Percentiles rank a stretch among this genome's conserved stretches.
These are phyloP conservation scores for Mythimna lalbum DNA, from an alignment of 2,888 invertebrate species.

Conservation along the genomic window DNA sequence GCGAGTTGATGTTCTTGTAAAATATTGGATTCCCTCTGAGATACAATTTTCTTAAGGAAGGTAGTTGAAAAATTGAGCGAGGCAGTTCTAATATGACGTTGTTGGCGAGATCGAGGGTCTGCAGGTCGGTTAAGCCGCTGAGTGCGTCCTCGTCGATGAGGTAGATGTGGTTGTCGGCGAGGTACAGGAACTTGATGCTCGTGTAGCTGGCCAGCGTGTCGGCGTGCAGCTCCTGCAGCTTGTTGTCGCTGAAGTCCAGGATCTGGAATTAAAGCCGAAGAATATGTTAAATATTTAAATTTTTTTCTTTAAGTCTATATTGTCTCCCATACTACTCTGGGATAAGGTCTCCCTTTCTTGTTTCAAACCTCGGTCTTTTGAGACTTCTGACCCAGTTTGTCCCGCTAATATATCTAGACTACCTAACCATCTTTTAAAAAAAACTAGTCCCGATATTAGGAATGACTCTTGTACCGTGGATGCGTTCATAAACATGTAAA, in stretches of 20 bases:
- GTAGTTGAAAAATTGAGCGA: constrained; percentile 88
- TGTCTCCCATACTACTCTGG: background rate
- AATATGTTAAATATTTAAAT: background rate
- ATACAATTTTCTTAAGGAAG: constrained; percentile 91
- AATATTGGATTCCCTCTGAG: constrained; percentile 88
- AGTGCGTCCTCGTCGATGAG: constrained; percentile 90
- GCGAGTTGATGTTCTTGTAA: constrained; percentile 78
- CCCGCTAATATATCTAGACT: background rate
- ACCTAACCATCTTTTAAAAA: background rate
- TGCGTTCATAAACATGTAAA: too few relatives aligned
- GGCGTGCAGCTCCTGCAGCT: constrained; percentile 87
- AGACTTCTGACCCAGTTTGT: background rate
- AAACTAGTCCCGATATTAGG: too few relatives aligned
- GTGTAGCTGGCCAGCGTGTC: constrained; percentile 88
- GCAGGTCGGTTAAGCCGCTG: constrained; percentile 83
- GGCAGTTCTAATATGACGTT: constrained; percentile 89
- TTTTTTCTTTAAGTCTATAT: background rate
- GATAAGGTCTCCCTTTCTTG: background rate
- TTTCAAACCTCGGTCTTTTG: background rate
- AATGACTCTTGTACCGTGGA: too few relatives aligned
- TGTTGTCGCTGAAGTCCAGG: constrained; percentile 90
- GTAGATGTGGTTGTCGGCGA: constrained; percentile 91
- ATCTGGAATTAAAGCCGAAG: constrained; percentile 82
- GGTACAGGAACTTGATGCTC: constrained; percentile 89
- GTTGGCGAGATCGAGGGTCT: constrained; percentile 90